Percentiles rank a stretch among this genome's conserved stretches.
Conservation (phyloP, 2,113 vertebrate genomes). For the Charadrius vociferus region DNA sequence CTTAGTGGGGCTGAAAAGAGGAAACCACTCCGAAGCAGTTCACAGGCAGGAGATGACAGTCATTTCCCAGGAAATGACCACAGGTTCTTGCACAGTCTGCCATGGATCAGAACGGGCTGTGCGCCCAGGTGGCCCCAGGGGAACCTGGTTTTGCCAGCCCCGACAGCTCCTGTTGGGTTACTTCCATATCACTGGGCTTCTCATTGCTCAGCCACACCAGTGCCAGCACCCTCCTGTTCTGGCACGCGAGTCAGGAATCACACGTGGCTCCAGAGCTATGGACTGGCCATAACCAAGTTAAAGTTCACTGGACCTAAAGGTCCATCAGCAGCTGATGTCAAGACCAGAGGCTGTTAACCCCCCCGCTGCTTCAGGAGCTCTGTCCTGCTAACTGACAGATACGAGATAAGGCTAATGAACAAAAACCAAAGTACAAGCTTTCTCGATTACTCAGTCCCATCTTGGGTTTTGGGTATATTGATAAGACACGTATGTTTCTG, state of each 20-base stretch:
- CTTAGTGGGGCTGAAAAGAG: not conserved
- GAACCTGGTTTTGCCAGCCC: not conserved
- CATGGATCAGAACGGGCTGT: fast-evolving
- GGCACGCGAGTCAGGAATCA: not conserved
- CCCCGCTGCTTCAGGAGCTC: not conserved
- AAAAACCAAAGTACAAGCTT: not conserved
- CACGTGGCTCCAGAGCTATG: fast-evolving
- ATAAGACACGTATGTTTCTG: not conserved
- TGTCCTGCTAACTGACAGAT: not conserved
- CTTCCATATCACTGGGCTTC: fast-evolving
- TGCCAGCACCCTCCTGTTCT: fast-evolving
- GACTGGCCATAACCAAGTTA: not conserved
- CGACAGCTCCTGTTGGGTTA: not conserved
- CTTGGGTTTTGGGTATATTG: not conserved
- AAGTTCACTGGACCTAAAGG: not conserved
- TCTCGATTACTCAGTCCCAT: not conserved
- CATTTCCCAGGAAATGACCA: not conserved
- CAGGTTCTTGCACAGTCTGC: not conserved
- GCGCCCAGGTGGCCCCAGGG: fast-evolving
- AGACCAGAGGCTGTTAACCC: not conserved
- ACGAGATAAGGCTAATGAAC: not conserved
- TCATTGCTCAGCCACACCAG: not conserved
- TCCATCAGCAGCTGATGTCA: not conserved
- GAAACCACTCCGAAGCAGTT: not conserved
- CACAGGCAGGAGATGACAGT: not conserved